Evolutionary conservation across 2,888 invertebrate species (phyloP), one percentile per base, ranked within the genome.

Genomic region (Fragum sueziense): DNA sequence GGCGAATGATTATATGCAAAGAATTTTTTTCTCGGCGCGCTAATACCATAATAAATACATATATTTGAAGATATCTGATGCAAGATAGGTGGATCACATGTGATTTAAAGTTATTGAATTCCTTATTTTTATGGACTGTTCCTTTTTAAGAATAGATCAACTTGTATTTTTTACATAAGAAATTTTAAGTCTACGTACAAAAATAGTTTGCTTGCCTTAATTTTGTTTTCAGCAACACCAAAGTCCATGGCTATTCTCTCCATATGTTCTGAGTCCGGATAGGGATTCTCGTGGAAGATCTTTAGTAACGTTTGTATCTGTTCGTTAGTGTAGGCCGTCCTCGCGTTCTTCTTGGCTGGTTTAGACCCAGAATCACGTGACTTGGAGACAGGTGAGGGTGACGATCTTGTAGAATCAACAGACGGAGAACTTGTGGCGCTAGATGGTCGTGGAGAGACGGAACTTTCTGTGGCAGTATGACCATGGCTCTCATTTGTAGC

Each of bases 271-370:
- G 87, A 81, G 61, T 88, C 88, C 0, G 86, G 86, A 74, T 88
- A 88, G 11, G 88, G 88, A 52, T 86, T 87, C 59, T 88, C 88
- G 33, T 87, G 87, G 76, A 87, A 88, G 29, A 87, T 82, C 62
- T 86, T 85, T 71, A 87, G 77, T 27, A 88, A 62, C 0, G 80
- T 75, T 33, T 87, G 87, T 0, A 88, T 85, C 70, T 88, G 88
- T 20, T 80, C 82, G 0, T 86, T 85, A 9, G 86, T 85, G 80
- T 88, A 88, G 68, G 86, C 87, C 1, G 87, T 88, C 34, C 88
- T 70, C 17, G 83, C 80, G 74, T 87, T 87, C 74, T 88, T 88
- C 79, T 85, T 85, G 3, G 67, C 52, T 1, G 29, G n/a, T 27
- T 65, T 65, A 7, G 73, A 71, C 2, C 81, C 84, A 0, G 20